Evolutionary conservation across 2,888 invertebrate species (phyloP).

Genomic region (Clostera curtula): DNA sequence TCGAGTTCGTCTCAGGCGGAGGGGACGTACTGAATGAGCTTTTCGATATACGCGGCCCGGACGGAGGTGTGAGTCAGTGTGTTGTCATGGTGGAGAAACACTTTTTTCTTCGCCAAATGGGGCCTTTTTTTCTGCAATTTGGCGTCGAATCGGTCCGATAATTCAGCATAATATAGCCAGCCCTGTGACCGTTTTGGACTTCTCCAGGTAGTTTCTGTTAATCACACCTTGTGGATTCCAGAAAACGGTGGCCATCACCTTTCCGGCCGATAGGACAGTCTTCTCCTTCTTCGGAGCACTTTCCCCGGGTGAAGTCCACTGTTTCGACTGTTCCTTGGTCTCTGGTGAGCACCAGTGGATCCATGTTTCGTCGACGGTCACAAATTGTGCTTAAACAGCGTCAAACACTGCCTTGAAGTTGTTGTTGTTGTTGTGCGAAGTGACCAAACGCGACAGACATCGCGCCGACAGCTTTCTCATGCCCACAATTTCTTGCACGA

Average conservation of each 20-base stretch:
- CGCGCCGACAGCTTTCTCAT: constrained; percentile 31
- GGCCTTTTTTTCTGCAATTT: constrained; percentile 18
- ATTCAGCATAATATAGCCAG: constrained; percentile 18
- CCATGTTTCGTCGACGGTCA: constrained; percentile 40
- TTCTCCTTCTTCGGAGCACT: constrained; percentile 1
- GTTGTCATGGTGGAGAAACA: constrained; percentile 12
- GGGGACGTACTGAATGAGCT: no score
- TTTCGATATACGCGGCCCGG: no score
- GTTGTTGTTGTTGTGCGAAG: constrained; percentile 17
- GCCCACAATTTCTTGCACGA: constrained; percentile 19
- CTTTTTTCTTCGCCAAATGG: constrained; percentile 21
- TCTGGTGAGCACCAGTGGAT: constrained; percentile 22
- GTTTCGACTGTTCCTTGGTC: constrained; percentile 21
- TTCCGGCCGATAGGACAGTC: constrained; percentile 1
- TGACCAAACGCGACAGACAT: constrained; percentile 16
- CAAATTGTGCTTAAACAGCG: constrained; percentile 17
- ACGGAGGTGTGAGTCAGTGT: neutral
- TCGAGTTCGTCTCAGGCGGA: no score
- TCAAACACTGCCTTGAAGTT: constrained; percentile 13
- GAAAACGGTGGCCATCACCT: constrained; percentile 22
- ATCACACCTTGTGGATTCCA: constrained; percentile 22
- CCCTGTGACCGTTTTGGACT: constrained; percentile 21
- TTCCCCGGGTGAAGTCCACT: constrained; percentile 4
- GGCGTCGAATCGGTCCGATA: constrained; percentile 17
- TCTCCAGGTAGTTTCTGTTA: constrained; percentile 18